These are phyloP conservation scores for Eupithecia subfuscata DNA, from an alignment of 2,888 invertebrate genomes.

Conservation along the genomic window DNA sequence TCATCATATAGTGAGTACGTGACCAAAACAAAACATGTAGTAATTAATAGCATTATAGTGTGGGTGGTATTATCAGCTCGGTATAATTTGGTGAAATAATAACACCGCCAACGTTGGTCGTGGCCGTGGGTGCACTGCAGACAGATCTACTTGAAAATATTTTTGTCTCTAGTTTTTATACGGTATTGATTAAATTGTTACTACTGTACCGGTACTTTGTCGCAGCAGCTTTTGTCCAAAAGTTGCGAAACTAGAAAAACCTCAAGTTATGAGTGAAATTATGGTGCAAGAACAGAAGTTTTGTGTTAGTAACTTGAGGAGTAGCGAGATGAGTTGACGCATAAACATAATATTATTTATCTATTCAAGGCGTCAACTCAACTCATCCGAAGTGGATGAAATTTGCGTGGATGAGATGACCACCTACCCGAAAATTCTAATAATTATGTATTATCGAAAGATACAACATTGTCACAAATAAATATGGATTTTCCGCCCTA, in stretches of 20 bases:
- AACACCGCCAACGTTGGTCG: conserved; percentile 51
- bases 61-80: conserved; percentile 52
- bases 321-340: too few species aligned
- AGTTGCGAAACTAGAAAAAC: not conserved
- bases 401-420: too few species aligned
- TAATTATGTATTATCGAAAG: too few species aligned
- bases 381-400: too few species aligned
- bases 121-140: conserved; percentile 35
- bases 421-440: too few species aligned
- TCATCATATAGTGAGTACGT: conserved; percentile 24
- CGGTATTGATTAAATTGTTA: not conserved
- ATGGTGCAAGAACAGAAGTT: too few species aligned
- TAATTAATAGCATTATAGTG: conserved; percentile 50
- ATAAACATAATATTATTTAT: too few species aligned
- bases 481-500: too few species aligned
- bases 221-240: not conserved
- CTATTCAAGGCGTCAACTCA: too few species aligned
- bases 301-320: too few species aligned
- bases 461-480: too few species aligned
- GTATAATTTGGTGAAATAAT: conserved; percentile 66
- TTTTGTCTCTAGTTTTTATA: not conserved
- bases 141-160: not conserved
- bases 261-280: not conserved
- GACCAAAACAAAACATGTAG: conserved; percentile 36
- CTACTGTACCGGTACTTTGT: not conserved